Base-by-base conservation (phyloP, 2,888 invertebrate species). In the Allolobophora icterica region DNA sequence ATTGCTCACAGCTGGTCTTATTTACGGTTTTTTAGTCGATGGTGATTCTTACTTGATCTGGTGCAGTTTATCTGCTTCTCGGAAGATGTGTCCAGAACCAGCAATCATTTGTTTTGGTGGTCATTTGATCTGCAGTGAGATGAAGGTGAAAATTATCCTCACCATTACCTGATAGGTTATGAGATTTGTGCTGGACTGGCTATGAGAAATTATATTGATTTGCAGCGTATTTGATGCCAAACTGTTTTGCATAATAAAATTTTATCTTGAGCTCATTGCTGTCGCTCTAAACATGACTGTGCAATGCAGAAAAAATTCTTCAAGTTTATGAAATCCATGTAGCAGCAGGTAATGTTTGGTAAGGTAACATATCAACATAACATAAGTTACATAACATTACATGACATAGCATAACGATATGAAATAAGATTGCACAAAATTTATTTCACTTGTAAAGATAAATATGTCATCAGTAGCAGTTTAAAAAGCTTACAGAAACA, bases 11-110 rank as follows among this genome's bases (percentile, higher is more conserved):
- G 1, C 8, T 52, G 52, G 24, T 52, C 24, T 24, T 24, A 24
- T 52, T 5, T 52, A 21, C 24, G 21, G 52, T 52, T 71, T 71
- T 8, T 13, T n/a, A 71, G 71, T 71, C n/a, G n/a, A 71, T 71
- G 71, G 71, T 71, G 71, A 71, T n/a, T 71, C 71, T n/a, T 71
- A 71, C 71, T 71, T n/a, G 71, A 71, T n/a, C 71, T n/a, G 71
- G 30, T 71, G n/a, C 71, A 71, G 71, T 71, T 71, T 71, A 71
- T 71, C 11, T 71, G 30, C 71, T 71, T n/a, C n/a, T 71, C 13
- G n/a, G 30, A 71, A 71, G 71, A 71, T 71, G 71, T 71, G 71
- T 71, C 71, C 1, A 71, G 71, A 71, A 71, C n/a, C 71, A 1
- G n/a, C 71, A 71, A 71, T 71, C 30, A 71, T 30, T 71, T 71